phyloP scores from a whole-genome alignment of 2,888 invertebrate species.

The Chorisops tibialis region DNA sequence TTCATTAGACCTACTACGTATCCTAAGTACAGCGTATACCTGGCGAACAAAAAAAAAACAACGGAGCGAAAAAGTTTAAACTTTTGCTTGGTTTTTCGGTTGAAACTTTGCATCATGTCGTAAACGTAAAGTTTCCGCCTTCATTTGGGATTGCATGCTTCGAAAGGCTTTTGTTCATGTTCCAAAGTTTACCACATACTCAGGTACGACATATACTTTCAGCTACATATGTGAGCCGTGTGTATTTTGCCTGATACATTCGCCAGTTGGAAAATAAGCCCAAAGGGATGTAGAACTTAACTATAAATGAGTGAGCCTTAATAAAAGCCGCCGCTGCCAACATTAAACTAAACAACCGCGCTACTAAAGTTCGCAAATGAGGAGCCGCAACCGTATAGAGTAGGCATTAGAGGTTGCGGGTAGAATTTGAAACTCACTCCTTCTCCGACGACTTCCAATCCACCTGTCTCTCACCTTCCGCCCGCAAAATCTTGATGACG shows the following conservation, averaged over 20 bases:
- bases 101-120: slow-evolving; percentile 13
- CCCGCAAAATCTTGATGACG: background rate
- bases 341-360: slow-evolving; percentile 15
- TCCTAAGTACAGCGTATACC: background rate
- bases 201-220: background rate
- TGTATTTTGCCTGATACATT: slow-evolving; percentile 12
- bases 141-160: slow-evolving; percentile 7
- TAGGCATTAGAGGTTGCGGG: background rate
- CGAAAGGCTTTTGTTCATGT: slow-evolving; percentile 17
- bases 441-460: background rate
- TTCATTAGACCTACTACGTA: slow-evolving; percentile 3
- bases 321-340: slow-evolving; percentile 17
- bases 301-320: slow-evolving; percentile 16
- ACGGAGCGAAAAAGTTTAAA: background rate
- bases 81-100: slow-evolving; percentile 14
- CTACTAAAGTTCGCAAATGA: slow-evolving; percentile 7
- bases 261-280: slow-evolving; percentile 22
- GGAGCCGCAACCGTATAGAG: background rate
- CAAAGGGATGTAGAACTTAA: slow-evolving; percentile 21
- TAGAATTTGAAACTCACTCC: background rate
- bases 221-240: background rate
- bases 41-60: background rate
- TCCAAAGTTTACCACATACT: slow-evolving; percentile 7
- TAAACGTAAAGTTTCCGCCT: slow-evolving; percentile 9
- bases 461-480: background rate